Percentiles rank a stretch among this genome's conserved stretches.
Conservation (phyloP, 2,888 invertebrate genomes). For the Drosophila robusta region DNA sequence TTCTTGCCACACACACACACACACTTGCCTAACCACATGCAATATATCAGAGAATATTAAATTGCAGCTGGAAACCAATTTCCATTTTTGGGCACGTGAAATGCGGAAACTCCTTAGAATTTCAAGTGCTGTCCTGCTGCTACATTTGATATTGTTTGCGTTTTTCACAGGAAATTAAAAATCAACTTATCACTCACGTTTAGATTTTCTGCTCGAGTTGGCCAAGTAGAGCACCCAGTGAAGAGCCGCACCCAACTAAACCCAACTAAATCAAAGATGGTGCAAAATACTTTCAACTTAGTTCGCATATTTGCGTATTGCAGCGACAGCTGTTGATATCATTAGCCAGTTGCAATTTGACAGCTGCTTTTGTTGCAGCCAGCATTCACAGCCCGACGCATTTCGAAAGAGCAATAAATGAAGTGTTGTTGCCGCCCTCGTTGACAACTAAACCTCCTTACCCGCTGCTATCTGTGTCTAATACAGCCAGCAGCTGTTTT, state of each 20-base stretch:
- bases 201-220: slow-evolving; percentile 11
- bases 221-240: not conserved
- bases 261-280: not conserved
- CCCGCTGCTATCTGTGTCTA: not conserved
- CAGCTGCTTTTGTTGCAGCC: slow-evolving; percentile 44
- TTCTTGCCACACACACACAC: slow-evolving; percentile 6
- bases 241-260: slow-evolving; percentile 20
- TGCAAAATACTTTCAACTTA: slow-evolving; percentile 13
- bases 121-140: not conserved
- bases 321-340: slow-evolving; percentile 53
- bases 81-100: slow-evolving; percentile 40
- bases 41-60: slow-evolving; percentile 57
- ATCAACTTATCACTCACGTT: slow-evolving; percentile 40
- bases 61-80: slow-evolving; percentile 66
- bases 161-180: slow-evolving; percentile 67
- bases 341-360: slow-evolving; percentile 41
- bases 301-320: slow-evolving; percentile 30
- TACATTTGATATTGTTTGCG: slow-evolving; percentile 28
- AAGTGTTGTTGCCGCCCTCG: slow-evolving; percentile 25
- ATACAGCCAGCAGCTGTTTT: slow-evolving; percentile 20
- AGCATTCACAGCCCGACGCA: slow-evolving; percentile 11
- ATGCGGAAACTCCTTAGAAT: slow-evolving; percentile 28
- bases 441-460: slow-evolving; percentile 7
- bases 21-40: slow-evolving; percentile 16
- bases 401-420: slow-evolving; percentile 63